These are phyloP conservation scores for Calosoma granatense DNA, from an alignment of 1,140 invertebrate species.

Conservation along the genomic window DNA sequence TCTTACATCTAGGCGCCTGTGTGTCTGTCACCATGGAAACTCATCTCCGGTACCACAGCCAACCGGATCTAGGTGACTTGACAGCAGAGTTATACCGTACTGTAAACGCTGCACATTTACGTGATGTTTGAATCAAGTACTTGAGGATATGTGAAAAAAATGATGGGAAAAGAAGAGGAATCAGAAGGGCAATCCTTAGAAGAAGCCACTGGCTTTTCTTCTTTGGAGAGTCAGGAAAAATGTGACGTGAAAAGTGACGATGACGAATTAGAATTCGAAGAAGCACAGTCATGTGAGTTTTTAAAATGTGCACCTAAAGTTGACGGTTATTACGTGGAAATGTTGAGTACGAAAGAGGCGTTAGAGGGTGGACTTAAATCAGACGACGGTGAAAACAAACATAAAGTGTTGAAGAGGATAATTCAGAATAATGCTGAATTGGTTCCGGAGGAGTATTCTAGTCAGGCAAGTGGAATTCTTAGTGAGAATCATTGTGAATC, in stretches of 20 bases:
- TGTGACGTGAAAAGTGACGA: too few relatives aligned
- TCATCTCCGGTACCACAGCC: background rate
- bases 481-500: background rate
- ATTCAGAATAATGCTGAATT: background rate
- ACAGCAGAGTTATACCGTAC: background rate
- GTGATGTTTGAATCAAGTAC: background rate
- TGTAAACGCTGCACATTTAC: background rate
- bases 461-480: background rate
- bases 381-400: background rate
- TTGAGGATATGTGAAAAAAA: background rate
- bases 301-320: background rate
- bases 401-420: background rate
- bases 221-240: background rate
- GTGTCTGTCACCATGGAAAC: slow-evolving; percentile 26
- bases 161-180: background rate
- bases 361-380: background rate
- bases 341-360: background rate
- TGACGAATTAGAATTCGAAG: too few relatives aligned
- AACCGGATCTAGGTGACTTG: background rate
- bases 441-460: background rate
- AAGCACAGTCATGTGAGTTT: background rate
- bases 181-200: background rate
- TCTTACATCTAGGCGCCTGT: slow-evolving; percentile 17
- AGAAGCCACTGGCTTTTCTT: background rate
- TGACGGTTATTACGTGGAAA: background rate